Evolutionary conservation across 1,140 invertebrate species (phyloP), one percentile per base, ranked within the genome.

Genomic region (Gryllus bimaculatus): DNA sequence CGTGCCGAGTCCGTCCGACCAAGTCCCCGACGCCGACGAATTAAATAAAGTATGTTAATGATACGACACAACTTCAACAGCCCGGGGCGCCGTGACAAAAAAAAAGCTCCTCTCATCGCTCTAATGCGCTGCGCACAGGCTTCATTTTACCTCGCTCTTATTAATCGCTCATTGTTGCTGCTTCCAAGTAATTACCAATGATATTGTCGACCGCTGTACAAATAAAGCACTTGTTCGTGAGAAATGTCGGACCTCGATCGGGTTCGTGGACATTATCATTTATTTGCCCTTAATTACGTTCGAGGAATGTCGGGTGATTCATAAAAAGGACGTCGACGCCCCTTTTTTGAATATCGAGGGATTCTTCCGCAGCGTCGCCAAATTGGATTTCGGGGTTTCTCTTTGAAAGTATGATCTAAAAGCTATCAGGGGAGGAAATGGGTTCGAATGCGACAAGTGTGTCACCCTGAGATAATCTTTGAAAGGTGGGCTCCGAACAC

Each of bases 31-130:
- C 54, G 10, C 54, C 54, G 18, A 66, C 10, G 54, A 66, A 66
- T 66, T 66, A 66, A 66, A 66, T 66, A 66, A 66, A 66, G 54
- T 66, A 66, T 66, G 54, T 66, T 66, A 66, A 66, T 66, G 54
- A 66, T 66, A 66, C 54, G 54, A 66, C 54, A 66, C 10, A 66
- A 66, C 10, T 66, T 18, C 54, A 10, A 18, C 10, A 13, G 54
- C 54, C 54, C 10, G 10, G 54, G 54, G 54, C 54, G 54, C 10
- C 10, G 18, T 18, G 54, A 66, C 54, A 66, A 66, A 66, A 39
- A n/a, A 39, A 39, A 66, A 66, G 10, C 54, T 1, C 54, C 54
- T 66, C 54, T 66, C 54, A 66, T 66, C 54, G 18, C 54, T 13
- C 54, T 66, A 66, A 66, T 66, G 54, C 10, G 54, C 54, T 10